Percentiles rank a stretch among this genome's conserved stretches.
These are phyloP conservation scores for Saccopteryx bilineata DNA, from an alignment of 2,113 vertebrate genomes.

Conservation along the genomic window DNA sequence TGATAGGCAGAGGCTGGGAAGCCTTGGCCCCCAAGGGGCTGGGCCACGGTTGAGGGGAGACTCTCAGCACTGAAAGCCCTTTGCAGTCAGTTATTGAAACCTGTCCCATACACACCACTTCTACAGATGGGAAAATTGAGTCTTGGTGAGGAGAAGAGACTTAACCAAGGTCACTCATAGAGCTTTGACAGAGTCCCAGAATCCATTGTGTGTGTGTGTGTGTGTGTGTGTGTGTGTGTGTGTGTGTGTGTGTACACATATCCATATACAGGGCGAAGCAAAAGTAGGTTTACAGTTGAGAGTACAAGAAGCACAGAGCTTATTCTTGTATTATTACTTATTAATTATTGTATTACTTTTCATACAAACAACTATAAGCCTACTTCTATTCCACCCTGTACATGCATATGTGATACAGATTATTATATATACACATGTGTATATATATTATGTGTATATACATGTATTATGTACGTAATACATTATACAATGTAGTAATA, in stretches of 20 bases:
- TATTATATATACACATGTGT: neutral
- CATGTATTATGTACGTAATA: neutral
- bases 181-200: slow-evolving; percentile 33
- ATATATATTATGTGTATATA: too few relatives aligned
- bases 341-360: too few relatives aligned
- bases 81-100: neutral
- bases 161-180: slow-evolving; percentile 10
- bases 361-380: neutral
- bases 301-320: too few relatives aligned
- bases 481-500: neutral
- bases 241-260: accelerated
- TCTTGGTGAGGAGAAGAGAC: neutral
- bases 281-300: neutral
- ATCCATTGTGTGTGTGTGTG: neutral
- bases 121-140: slow-evolving; percentile 61
- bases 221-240: neutral
- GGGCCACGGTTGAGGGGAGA: neutral
- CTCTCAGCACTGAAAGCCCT: neutral
- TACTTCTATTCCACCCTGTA: neutral
- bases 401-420: neutral
- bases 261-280: neutral
- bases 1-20: neutral
- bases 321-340: too few relatives aligned
- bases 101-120: neutral
- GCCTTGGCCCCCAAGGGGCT: neutral